Evolutionary conservation across 2,797 vertebrate genomes (phyloP).

Genomic region (Tenualosa ilisha): DNA sequence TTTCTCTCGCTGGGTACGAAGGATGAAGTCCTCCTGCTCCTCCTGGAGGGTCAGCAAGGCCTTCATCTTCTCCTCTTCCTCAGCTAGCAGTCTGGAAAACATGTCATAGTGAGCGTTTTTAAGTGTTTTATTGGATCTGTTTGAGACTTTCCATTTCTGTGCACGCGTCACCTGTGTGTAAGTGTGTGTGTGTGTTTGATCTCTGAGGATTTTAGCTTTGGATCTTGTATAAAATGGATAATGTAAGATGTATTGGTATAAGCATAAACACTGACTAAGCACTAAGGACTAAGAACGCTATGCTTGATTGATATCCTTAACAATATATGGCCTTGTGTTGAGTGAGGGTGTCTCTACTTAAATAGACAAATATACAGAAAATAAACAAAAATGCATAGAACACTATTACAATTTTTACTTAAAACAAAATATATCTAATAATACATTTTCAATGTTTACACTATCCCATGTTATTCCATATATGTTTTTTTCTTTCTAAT

Average conservation of each 20-base stretch:
- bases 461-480: neutral
- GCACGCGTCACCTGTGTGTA: neutral
- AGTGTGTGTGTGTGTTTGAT: neutral
- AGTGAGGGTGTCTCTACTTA: too few species aligned
- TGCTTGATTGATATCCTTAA: too few species aligned
- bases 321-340: too few species aligned
- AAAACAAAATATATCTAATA: neutral
- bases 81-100: slow-evolving; percentile 69
- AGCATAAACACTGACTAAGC: too few species aligned
- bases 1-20: slow-evolving; percentile 79
- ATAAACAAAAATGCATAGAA: too few species aligned
- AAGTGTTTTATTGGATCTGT: neutral
- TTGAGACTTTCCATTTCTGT: too few species aligned
- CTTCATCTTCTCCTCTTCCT: slow-evolving; percentile 83
- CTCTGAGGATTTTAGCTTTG: neutral
- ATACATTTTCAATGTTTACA: neutral
- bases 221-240: too few species aligned
- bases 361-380: too few species aligned
- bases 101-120: neutral
- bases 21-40: slow-evolving; percentile 81
- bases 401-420: too few species aligned
- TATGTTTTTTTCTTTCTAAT: neutral
- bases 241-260: too few species aligned
- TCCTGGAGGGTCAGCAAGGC: slow-evolving; percentile 79
- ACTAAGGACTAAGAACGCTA: too few species aligned